phyloP scores from a whole-genome alignment of 2,888 invertebrate species.

The Aporophyla nigra region DNA sequence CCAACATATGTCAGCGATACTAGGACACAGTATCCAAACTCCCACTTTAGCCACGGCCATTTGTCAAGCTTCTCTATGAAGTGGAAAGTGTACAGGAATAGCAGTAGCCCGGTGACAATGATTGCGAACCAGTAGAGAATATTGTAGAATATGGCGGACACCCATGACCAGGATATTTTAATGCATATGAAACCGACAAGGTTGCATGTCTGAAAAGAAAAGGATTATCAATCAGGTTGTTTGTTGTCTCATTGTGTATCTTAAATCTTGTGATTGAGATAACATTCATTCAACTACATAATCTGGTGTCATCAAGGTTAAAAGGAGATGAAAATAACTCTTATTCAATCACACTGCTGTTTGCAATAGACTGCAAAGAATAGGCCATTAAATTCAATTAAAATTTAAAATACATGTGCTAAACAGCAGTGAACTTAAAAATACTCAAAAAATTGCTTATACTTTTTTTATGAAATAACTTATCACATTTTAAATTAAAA shows the following conservation, averaged over 20 bases:
- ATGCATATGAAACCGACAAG: conserved; percentile 96
- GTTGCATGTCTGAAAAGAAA: conserved; percentile 91
- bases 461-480: conserved; percentile 11
- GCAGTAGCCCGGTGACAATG: conserved; percentile 94
- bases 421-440: conserved; percentile 15
- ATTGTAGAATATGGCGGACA: conserved; percentile 94
- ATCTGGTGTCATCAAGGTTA: conserved; percentile 3
- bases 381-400: not conserved
- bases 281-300: not conserved
- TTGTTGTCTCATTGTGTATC: not conserved
- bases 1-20: conserved; percentile 94
- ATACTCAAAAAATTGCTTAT: conserved; percentile 5
- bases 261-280: not conserved
- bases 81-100: conserved; percentile 95
- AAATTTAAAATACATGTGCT: not conserved
- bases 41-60: conserved; percentile 96
- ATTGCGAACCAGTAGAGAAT: conserved; percentile 95
- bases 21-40: conserved; percentile 93
- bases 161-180: conserved; percentile 91
- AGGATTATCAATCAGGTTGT: not conserved
- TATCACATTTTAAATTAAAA: conserved; percentile 14
- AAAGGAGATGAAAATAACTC: not conserved
- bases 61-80: conserved; percentile 95
- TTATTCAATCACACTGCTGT: not conserved
- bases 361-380: not conserved